These are phyloP conservation scores for Teleogryllus occipitalis DNA, from an alignment of 1,140 invertebrate species.

Conservation along the genomic window DNA sequence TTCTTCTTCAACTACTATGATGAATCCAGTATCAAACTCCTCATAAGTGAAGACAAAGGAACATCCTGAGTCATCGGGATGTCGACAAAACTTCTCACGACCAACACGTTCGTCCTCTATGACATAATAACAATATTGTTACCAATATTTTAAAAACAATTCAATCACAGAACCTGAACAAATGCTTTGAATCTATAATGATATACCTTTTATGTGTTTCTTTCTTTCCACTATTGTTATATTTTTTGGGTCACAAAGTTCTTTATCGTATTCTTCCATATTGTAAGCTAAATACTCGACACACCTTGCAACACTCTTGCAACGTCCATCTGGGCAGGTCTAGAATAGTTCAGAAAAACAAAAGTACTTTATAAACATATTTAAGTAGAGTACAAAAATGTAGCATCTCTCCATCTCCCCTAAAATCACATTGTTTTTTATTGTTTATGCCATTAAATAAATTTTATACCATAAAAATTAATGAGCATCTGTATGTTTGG, in stretches of 20 bases:
- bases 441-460: too few relatives aligned
- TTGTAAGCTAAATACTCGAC: background rate
- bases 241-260: background rate
- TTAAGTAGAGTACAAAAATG: background rate
- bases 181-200: background rate
- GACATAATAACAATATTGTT: background rate
- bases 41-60: background rate
- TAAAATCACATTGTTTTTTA: background rate
- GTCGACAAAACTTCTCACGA: background rate
- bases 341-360: background rate
- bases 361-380: background rate
- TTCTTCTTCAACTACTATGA: background rate
- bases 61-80: background rate
- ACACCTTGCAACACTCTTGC: background rate
- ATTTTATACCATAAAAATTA: too few relatives aligned
- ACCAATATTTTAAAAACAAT: background rate
- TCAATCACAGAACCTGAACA: background rate
- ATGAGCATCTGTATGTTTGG: too few relatives aligned
- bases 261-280: background rate
- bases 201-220: background rate
- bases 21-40: background rate
- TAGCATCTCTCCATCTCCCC: background rate
- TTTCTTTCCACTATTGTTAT: background rate
- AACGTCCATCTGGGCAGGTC: background rate
- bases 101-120: background rate